Conservation (phyloP, 2,797 vertebrate genomes). For the Gastrophryne carolinensis region DNA sequence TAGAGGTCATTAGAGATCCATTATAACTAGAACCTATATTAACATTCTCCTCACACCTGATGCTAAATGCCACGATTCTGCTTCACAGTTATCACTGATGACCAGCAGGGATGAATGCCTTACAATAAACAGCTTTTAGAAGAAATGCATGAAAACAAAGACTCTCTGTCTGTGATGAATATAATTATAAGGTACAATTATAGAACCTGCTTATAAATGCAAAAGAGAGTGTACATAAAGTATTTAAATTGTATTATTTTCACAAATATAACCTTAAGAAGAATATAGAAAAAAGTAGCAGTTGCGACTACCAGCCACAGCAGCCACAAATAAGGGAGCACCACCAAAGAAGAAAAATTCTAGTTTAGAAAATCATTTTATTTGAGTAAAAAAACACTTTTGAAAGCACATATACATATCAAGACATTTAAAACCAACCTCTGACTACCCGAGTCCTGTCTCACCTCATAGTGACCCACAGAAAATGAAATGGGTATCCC, state of each 20-base stretch:
- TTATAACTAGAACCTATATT: neutral
- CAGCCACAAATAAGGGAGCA: no score
- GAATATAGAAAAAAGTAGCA: neutral
- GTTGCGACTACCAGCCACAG: no score
- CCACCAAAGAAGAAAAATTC: no score
- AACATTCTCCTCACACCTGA: neutral
- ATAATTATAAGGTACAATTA: neutral
- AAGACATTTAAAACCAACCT: no score
- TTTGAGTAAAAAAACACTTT: no score
- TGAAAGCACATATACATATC: no score
- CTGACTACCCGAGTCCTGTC: no score
- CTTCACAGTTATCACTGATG: conserved; percentile 23
- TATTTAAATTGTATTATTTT: no score
- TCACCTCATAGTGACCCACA: no score
- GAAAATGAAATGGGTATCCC: no score
- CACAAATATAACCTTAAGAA: neutral
- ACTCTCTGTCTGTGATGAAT: neutral
- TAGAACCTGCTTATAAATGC: neutral
- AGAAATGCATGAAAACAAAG: neutral
- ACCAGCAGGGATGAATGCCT: conserved; percentile 4
- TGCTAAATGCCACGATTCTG: neutral
- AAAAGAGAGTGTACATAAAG: no score
- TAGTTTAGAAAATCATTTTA: no score
- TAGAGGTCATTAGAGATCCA: conserved; percentile 16
- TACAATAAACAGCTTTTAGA: neutral